Percentiles rank a stretch among this genome's conserved stretches.
Evolutionary conservation across 2,888 invertebrate genomes (phyloP).

Genomic region (Osedax fenrisi): DNA sequence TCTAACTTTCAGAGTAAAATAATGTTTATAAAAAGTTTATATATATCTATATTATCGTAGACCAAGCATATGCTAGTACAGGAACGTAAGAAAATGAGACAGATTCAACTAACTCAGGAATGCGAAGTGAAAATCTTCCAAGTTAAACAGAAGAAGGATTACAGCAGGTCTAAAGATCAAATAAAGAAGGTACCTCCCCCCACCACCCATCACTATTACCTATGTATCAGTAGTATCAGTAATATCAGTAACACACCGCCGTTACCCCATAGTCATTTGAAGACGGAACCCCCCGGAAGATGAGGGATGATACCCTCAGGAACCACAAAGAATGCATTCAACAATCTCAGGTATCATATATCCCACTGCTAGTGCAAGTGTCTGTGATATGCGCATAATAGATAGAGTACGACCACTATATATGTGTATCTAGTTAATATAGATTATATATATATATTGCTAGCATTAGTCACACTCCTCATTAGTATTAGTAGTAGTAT

Average conservation of each 20-base stretch:
- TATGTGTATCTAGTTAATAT: no score
- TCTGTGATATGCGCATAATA: no score
- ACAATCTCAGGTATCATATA: constrained; percentile 64
- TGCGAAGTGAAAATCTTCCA: constrained; percentile 81
- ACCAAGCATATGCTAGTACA: constrained; percentile 73
- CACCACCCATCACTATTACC: not conserved
- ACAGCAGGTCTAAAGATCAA: constrained; percentile 80
- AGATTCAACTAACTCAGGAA: constrained; percentile 76
- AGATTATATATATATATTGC: no score
- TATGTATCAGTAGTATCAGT: not conserved
- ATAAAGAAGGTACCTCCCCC: constrained; percentile 53
- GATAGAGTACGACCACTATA: no score
- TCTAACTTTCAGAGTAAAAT: no score
- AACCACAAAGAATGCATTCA: constrained; percentile 72
- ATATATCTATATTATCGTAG: no score
- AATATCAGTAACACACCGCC: constrained; percentile 40
- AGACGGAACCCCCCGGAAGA: constrained; percentile 41
- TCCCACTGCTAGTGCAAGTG: no score
- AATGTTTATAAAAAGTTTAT: no score
- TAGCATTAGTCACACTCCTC: no score
- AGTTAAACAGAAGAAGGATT: constrained; percentile 85
- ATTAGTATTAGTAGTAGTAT: no score
- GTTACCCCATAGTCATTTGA: constrained; percentile 18
- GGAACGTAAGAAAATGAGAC: constrained; percentile 83
- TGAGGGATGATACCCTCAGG: constrained; percentile 43